Conservation (phyloP, 2,797 vertebrate genomes). For the Propithecus perrieri region DNA sequence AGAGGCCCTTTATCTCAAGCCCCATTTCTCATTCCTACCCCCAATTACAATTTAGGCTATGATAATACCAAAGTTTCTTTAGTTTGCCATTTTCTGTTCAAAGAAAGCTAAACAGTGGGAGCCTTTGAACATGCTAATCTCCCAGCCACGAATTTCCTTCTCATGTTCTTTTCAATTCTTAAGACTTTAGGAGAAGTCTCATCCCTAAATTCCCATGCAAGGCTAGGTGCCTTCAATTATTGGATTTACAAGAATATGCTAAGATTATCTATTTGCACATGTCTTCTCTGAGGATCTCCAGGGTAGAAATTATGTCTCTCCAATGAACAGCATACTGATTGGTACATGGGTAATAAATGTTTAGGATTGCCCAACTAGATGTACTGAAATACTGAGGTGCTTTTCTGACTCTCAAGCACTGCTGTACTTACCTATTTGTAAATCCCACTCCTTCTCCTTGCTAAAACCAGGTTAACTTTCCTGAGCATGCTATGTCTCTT, state of each 20-base stretch:
- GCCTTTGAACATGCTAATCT: neutral
- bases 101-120: neutral
- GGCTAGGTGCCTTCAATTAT: neutral
- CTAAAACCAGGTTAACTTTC: neutral
- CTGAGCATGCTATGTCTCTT: neutral
- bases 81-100: neutral
- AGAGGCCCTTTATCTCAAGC: neutral
- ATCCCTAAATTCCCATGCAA: neutral
- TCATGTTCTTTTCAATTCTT: neutral
- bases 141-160: neutral
- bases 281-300: neutral
- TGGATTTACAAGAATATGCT: neutral
- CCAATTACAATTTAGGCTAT: neutral
- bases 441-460: neutral
- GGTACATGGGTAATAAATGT: neutral
- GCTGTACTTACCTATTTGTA: neutral
- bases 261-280: neutral
- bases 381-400: neutral
- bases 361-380: neutral
- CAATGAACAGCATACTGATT: neutral
- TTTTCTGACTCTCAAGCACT: neutral
- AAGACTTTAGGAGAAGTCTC: slow-evolving; percentile 17
- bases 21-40: neutral
- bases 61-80: slow-evolving; percentile 3
- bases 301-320: neutral